A percentile compares a stretch with the other conserved stretches of the same genome.
phyloP scores from a whole-genome alignment of 2,113 vertebrate genomes.

The Pachyramphus minor region DNA sequence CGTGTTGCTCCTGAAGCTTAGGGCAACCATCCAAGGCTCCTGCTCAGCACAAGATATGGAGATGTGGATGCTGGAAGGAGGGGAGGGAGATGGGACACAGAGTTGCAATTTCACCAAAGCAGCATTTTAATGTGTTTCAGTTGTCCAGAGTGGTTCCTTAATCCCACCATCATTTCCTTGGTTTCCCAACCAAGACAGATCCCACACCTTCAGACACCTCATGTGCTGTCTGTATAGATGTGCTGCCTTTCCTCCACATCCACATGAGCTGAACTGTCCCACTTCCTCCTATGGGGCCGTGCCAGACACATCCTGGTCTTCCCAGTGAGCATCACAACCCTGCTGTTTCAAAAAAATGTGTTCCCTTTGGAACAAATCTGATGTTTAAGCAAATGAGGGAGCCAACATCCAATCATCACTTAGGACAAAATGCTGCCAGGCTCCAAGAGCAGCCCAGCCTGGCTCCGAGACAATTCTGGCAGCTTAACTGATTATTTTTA shows the following conservation, averaged over 20 bases:
- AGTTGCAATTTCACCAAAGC: background rate
- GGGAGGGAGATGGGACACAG: background rate
- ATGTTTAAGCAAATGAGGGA: background rate
- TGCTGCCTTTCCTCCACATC: background rate
- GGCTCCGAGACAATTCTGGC: background rate
- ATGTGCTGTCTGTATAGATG: fast-evolving
- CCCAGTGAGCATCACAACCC: background rate
- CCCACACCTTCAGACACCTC: background rate
- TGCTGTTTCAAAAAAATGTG: background rate
- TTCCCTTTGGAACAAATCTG: background rate
- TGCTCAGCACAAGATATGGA: background rate
- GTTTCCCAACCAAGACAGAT: background rate
- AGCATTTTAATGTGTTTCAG: background rate
- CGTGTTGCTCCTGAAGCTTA: fast-evolving
- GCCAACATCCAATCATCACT: background rate
- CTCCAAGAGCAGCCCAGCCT: background rate
- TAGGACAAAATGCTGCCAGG: background rate
- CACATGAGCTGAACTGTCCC: background rate
- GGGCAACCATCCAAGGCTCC: background rate
- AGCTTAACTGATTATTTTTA: background rate
- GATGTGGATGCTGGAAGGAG: background rate
- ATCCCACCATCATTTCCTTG: background rate
- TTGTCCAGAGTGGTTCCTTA: background rate
- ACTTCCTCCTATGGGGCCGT: background rate
- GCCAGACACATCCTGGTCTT: background rate